phyloP scores from a whole-genome alignment of 1,140 invertebrate genomes.

The Battus philenor region DNA sequence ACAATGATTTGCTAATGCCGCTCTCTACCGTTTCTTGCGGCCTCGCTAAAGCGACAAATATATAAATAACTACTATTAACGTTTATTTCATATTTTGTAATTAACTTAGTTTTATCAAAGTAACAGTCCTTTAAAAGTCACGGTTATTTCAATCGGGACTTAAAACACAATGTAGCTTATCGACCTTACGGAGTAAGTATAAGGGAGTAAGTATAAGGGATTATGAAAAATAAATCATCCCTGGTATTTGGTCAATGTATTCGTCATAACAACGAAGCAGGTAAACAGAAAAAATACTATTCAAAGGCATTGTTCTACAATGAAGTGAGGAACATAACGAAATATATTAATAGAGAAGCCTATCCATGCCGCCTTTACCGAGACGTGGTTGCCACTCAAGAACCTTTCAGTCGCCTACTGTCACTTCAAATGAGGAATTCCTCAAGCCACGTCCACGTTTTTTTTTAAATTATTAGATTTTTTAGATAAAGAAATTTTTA shows the following conservation, averaged over 20 bases:
- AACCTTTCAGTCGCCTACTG: too few relatives aligned
- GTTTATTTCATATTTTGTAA: too few relatives aligned
- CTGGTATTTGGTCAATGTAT: conserved; percentile 45
- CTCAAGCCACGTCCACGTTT: too few relatives aligned
- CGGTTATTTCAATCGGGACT: conserved; percentile 37
- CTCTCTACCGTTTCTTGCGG: conserved; percentile 46
- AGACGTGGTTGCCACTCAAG: too few relatives aligned
- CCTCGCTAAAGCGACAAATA: conserved; percentile 61
- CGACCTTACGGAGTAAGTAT: conserved; percentile 43
- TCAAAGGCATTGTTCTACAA: conserved; percentile 63
- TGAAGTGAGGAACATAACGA: conserved; percentile 61
- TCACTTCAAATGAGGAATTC: too few relatives aligned
- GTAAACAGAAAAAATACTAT: conserved; percentile 62
- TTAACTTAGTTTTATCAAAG: too few relatives aligned
- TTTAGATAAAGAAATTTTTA: too few relatives aligned
- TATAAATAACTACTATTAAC: too few relatives aligned
- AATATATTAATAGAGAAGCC: too few relatives aligned
- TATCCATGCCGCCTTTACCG: too few relatives aligned
- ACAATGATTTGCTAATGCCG: too few relatives aligned
- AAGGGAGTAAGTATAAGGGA: conserved; percentile 55
- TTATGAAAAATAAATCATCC: conserved; percentile 56
- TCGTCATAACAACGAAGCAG: conserved; percentile 52
- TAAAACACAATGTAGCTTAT: conserved; percentile 57
- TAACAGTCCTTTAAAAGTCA: conserved; percentile 23
- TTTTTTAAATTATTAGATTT: too few relatives aligned